Percentiles rank a stretch among this genome's conserved stretches.
phyloP scores from a whole-genome alignment of 2,797 vertebrate species.

The Moxostoma hubbsi region DNA sequence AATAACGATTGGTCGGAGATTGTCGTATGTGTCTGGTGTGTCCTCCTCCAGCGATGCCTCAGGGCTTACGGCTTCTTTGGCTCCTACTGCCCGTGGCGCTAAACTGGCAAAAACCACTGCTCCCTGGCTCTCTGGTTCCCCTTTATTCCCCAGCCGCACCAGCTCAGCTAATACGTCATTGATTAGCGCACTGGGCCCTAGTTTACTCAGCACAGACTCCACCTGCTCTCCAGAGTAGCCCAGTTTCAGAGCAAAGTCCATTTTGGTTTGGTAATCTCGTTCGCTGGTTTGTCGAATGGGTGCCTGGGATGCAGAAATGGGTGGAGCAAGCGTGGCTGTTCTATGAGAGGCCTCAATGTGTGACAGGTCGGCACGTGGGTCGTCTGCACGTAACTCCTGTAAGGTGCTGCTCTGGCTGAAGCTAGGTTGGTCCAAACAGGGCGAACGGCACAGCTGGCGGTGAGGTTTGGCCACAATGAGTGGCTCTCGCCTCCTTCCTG shows the following conservation, averaged over 20 bases:
- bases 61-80: conserved; percentile 87
- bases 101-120: conserved; percentile 70
- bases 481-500: conserved; percentile 78
- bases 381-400: conserved; percentile 84
- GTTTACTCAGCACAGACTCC: conserved; percentile 90
- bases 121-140: conserved; percentile 85
- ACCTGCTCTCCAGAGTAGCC: conserved; percentile 96
- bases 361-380: conserved; percentile 53
- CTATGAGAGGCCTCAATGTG: conserved; percentile 29
- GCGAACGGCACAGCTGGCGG: conserved; percentile 93
- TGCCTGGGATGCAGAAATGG: conserved; percentile 38
- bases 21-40: conserved; percentile 86
- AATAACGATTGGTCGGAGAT: conserved; percentile 94
- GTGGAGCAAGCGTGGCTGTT: conserved; percentile 20
- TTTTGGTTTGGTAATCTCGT: conserved; percentile 94
- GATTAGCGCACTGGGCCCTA: conserved; percentile 92
- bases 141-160: conserved; percentile 94
- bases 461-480: conserved; percentile 86
- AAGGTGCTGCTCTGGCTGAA: conserved; percentile 94
- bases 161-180: conserved; percentile 96
- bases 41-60: conserved; percentile 93
- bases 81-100: conserved; percentile 77
- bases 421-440: conserved; percentile 93
- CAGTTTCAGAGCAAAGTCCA: conserved; percentile 97
- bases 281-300: conserved; percentile 73